Conservation (phyloP, 2,888 invertebrate genomes). For the Andrena trimmerana region DNA sequence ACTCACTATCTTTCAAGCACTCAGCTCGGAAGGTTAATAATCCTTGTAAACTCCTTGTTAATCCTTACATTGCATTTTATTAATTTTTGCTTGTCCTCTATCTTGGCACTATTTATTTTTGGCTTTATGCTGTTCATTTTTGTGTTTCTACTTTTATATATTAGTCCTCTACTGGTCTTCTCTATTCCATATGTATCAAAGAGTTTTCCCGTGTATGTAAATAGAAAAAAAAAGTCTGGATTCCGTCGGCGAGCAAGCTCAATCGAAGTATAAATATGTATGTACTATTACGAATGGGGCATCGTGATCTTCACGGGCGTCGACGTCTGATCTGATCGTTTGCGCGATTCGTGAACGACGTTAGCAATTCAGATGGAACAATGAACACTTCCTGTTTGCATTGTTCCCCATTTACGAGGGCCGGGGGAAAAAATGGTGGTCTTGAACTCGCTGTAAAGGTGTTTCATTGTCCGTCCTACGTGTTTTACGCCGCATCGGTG, state of each 20-base stretch:
- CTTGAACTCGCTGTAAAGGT: slow-evolving; percentile 38
- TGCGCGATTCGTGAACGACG: slow-evolving; percentile 1
- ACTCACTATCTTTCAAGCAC: too few species aligned
- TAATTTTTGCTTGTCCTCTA: too few species aligned
- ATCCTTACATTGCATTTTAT: too few species aligned
- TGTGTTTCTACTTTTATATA: too few species aligned
- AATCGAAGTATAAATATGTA: neutral
- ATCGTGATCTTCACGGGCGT: neutral
- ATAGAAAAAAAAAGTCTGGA: neutral
- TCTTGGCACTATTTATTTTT: too few species aligned
- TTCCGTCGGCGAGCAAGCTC: neutral
- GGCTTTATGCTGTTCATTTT: too few species aligned
- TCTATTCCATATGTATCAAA: too few species aligned
- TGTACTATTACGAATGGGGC: slow-evolving; percentile 2
- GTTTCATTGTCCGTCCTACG: slow-evolving; percentile 54
- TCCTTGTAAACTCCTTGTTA: too few species aligned
- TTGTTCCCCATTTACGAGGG: slow-evolving; percentile 41
- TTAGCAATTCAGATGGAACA: slow-evolving; percentile 30
- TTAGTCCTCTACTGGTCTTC: too few species aligned
- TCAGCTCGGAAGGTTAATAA: too few species aligned
- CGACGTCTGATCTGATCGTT: slow-evolving; percentile 16
- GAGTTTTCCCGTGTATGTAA: too few species aligned
- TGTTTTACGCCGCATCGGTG: slow-evolving; percentile 42
- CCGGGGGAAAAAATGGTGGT: slow-evolving; percentile 16
- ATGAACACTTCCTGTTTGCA: slow-evolving; percentile 47